A percentile compares a stretch with the other conserved stretches of the same genome.
Evolutionary conservation across 2,797 vertebrate genomes (phyloP).

Genomic region (Falco concolor): DNA sequence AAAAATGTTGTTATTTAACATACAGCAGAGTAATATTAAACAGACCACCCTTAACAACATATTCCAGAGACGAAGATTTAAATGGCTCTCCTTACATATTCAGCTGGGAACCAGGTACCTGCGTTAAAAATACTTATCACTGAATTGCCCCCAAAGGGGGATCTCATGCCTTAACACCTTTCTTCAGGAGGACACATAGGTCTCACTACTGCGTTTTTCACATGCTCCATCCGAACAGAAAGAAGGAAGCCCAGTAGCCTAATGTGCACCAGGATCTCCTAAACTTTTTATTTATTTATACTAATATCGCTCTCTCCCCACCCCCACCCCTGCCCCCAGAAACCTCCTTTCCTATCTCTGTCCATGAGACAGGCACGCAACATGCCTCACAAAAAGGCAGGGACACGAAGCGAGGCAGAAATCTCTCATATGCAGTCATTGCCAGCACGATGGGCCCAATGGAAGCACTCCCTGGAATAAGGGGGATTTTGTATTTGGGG

Average conservation of each 20-base stretch:
- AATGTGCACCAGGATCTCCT: neutral
- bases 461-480: neutral
- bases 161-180: neutral
- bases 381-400: neutral
- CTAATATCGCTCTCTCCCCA: rapidly evolving
- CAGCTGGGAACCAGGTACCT: neutral
- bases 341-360: neutral
- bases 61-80: neutral
- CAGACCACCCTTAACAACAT: neutral
- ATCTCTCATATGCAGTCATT: rapidly evolving
- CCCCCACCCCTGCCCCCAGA: neutral
- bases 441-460: neutral
- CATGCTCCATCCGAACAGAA: rapidly evolving
- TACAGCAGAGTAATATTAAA: neutral
- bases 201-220: neutral
- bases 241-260: neutral
- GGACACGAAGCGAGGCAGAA: neutral
- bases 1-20: neutral
- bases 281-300: neutral
- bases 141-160: neutral
- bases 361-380: too few relatives aligned
- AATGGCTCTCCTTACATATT: neutral
- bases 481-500: neutral
- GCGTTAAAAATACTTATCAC: neutral
- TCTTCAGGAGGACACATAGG: neutral